Evolutionary conservation across 2,113 vertebrate genomes (phyloP), one percentile per base, ranked within the genome.

Genomic region (Pampusana beccarii): DNA sequence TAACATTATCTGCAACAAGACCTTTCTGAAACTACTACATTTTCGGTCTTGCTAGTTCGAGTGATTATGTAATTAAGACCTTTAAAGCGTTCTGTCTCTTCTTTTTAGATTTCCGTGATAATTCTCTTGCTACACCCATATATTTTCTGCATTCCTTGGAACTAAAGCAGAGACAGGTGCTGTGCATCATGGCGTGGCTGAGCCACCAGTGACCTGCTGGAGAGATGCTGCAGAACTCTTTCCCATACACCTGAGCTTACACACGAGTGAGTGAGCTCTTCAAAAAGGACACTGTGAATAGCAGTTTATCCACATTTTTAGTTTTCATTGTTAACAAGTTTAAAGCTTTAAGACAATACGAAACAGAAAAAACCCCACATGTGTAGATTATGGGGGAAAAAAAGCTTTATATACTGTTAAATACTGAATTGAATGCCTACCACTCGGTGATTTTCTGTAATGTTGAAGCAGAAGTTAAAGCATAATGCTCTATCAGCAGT

Each of bases 311-410:
- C 11, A 70, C n/a, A 50, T 34, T 58, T 0, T 0, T 61, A 57
- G n/a, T 75, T 75, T 65, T 89, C 8, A 78, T 24, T 85, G 23
- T 48, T 40, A 72, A 13, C 4, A 50, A 56, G 25, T 75, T 42
- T 64, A 66, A 82, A 88, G 9, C 9, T 86, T 83, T 28, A 33
- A 57, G 46, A 57, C 21, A 25, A 28, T 28, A 34, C 3, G 19
- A 48, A 2, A 5, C 13, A 57, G 36, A 60, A 11, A 88, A 18
- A 17, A 46, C 6, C 16, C 42, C 1, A 13, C 18, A 51, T 0
- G 2, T 0, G 2, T 36, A 70, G 25, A 44, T 26, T 29, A 46
- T 14, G 16, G 8, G 26, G 1, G 1, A 10, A 11, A 10, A n/a
- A 53, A 14, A 17, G 3, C 3, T 21, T 74, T 77, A 40, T 50